phyloP scores from a whole-genome alignment of 2,113 vertebrate species.

The Mellivora capensis region DNA sequence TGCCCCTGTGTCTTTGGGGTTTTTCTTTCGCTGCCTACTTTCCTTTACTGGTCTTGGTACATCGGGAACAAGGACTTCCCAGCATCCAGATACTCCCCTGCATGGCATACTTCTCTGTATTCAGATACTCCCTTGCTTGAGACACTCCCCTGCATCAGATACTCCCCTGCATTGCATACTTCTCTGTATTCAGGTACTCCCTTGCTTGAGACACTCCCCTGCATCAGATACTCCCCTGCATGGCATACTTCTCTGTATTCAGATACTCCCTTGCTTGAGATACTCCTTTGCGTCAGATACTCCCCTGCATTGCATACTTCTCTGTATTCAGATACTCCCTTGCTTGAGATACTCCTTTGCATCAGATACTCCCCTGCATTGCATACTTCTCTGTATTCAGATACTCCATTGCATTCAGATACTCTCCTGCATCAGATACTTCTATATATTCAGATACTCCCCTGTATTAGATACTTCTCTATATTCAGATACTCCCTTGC shows the following conservation, averaged over 20 bases:
- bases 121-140: rapidly evolving
- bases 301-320: neutral
- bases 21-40: no score
- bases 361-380: neutral
- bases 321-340: neutral
- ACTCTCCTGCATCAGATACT: no score
- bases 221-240: neutral
- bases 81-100: neutral
- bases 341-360: neutral
- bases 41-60: no score
- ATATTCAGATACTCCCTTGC: neutral
- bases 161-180: neutral
- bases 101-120: neutral
- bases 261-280: no score
- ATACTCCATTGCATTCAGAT: no score
- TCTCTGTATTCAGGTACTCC: neutral
- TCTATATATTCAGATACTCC: neutral
- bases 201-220: rapidly evolving
- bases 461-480: neutral
- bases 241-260: neutral
- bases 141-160: neutral
- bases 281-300: neutral
- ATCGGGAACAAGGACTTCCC: rapidly evolving
- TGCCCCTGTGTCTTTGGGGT: rapidly evolving
- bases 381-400: neutral